Evolutionary conservation across 2,888 invertebrate species (phyloP).

Genomic region (Diplolepis rosae): DNA sequence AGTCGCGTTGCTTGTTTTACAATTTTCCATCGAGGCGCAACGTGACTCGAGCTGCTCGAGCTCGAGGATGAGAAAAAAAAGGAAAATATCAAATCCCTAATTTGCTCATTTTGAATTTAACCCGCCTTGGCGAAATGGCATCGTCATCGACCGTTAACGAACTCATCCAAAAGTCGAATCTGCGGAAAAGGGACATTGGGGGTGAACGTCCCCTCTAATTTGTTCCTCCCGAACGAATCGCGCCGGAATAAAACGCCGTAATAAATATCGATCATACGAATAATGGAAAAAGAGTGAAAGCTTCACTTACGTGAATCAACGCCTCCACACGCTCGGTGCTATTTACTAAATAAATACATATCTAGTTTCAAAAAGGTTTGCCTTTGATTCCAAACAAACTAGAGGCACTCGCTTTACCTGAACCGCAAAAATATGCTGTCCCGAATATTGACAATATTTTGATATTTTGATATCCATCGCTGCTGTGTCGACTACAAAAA

Average conservation of each 20-base stretch:
- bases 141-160: conserved; percentile 33
- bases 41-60: conserved; percentile 29
- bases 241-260: conserved; percentile 34
- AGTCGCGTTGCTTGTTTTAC: conserved; percentile 47
- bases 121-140: conserved; percentile 16
- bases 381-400: conserved; percentile 15
- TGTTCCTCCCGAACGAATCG: background rate
- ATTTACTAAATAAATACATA: conserved; percentile 30
- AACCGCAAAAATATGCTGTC: conserved; percentile 6
- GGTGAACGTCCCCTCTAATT: conserved; percentile 19
- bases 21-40: conserved; percentile 47
- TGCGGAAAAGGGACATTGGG: conserved; percentile 7
- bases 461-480: conserved; percentile 14
- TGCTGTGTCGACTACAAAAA: background rate
- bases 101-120: conserved; percentile 38
- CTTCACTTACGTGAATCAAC: conserved; percentile 16
- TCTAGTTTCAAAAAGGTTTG: conserved; percentile 1
- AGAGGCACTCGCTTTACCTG: background rate
- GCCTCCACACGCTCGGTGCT: background rate
- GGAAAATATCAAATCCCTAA: conserved; percentile 35
- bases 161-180: conserved; percentile 34
- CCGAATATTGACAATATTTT: background rate
- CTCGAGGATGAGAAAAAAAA: conserved; percentile 9
- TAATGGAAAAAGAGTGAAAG: background rate
- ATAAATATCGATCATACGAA: conserved; percentile 36